Conservation (phyloP, 2,113 vertebrate species). For the Pseudorectes ferrugineus region DNA sequence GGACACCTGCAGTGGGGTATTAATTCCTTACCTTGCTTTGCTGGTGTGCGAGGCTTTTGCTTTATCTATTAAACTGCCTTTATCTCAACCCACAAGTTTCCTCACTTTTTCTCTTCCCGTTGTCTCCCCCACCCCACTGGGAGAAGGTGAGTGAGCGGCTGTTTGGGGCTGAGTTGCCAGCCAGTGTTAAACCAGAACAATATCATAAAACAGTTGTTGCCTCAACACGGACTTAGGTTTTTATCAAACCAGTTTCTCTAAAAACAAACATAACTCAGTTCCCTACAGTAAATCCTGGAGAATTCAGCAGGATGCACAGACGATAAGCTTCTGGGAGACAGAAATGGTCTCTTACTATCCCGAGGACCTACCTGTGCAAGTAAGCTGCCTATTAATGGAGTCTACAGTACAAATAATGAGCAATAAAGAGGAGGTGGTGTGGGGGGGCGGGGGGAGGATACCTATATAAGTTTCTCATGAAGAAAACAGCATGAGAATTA, state of each 20-base stretch:
- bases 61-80: neutral
- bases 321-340: neutral
- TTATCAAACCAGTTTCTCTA: neutral
- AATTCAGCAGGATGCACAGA: neutral
- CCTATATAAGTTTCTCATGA: neutral
- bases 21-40: neutral
- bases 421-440: neutral
- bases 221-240: neutral
- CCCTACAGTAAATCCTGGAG: neutral
- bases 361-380: neutral
- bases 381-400: neutral
- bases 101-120: neutral
- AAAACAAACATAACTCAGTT: neutral
- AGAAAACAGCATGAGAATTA: neutral
- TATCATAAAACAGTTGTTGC: neutral
- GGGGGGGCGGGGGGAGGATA: neutral
- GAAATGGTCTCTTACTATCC: neutral
- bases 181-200: neutral
- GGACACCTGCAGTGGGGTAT: neutral
- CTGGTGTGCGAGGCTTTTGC: accelerated
- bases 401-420: neutral
- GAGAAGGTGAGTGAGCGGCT: neutral
- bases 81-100: neutral
- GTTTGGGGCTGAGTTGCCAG: neutral
- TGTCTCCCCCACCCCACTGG: neutral